These are phyloP conservation scores for Tetragnatha versicolor DNA, from an alignment of 1,140 invertebrate genomes.

Conservation along the genomic window DNA sequence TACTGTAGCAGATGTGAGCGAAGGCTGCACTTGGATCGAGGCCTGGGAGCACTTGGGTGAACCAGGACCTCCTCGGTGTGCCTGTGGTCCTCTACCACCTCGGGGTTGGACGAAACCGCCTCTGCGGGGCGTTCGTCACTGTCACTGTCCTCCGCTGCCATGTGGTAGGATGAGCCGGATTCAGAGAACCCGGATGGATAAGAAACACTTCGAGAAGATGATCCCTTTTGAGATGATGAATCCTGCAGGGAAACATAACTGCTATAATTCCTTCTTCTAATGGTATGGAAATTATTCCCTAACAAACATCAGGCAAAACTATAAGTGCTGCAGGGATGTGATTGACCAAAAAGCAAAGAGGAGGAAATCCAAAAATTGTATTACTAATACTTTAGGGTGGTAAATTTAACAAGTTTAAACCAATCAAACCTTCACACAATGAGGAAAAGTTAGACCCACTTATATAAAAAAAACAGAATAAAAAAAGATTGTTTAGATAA, in stretches of 20 bases:
- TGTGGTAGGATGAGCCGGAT: constrained; percentile 38
- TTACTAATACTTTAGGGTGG: too few species aligned
- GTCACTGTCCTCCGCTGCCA: constrained; percentile 37
- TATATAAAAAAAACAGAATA: too few species aligned
- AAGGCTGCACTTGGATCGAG: constrained; percentile 51
- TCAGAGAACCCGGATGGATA: constrained; percentile 52
- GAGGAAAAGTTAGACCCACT: too few species aligned
- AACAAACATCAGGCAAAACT: neutral
- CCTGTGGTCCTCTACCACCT: constrained; percentile 37
- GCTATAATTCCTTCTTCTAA: neutral
- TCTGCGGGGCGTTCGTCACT: constrained; percentile 27
- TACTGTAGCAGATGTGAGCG: constrained; percentile 54
- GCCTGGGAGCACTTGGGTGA: constrained; percentile 15
- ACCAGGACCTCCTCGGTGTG: constrained; percentile 38
- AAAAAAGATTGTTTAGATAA: too few species aligned
- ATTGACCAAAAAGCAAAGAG: too few species aligned
- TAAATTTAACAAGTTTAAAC: too few species aligned
- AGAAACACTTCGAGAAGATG: constrained; percentile 52
- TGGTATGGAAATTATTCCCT: neutral
- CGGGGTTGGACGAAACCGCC: constrained; percentile 15
- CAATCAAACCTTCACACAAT: too few species aligned
- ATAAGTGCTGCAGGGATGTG: too few species aligned
- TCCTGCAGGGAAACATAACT: neutral
- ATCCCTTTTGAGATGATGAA: constrained; percentile 45
- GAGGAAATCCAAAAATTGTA: too few species aligned